These are phyloP conservation scores for Bostrychus sinensis DNA, from an alignment of 2,113 vertebrate species.

Conservation along the genomic window DNA sequence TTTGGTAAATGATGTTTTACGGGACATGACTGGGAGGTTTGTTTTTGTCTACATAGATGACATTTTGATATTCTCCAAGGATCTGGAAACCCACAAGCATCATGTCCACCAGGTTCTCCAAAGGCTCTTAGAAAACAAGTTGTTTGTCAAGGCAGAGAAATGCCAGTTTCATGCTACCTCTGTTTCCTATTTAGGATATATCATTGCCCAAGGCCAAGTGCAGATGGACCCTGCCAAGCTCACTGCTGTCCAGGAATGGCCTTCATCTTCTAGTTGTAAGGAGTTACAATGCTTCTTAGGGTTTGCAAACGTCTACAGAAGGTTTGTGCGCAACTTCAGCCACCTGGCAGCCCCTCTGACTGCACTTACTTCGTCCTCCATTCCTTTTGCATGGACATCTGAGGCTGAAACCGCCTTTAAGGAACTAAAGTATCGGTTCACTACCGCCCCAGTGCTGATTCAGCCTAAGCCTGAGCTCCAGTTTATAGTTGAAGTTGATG, in stretches of 20 bases:
- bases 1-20: not conserved
- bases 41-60: conserved; percentile 1
- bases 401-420: not conserved
- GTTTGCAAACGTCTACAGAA: not conserved
- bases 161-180: too few relatives aligned
- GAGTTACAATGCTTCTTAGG: not conserved
- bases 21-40: not conserved
- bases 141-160: not conserved
- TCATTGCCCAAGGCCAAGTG: not conserved
- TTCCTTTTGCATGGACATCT: not conserved
- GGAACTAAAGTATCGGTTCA: not conserved
- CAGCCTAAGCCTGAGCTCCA: not conserved
- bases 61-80: not conserved
- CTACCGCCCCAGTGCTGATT: not conserved
- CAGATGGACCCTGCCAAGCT: not conserved
- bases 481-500: not conserved
- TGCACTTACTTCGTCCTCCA: not conserved
- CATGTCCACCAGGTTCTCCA: not conserved
- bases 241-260: not conserved
- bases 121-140: not conserved
- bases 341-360: not conserved
- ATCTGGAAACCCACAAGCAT: not conserved
- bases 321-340: not conserved
- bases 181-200: not conserved
- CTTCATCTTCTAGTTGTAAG: not conserved